These are phyloP conservation scores for Wiebesia pumilae DNA, from an alignment of 1,140 invertebrate genomes.

Conservation along the genomic window DNA sequence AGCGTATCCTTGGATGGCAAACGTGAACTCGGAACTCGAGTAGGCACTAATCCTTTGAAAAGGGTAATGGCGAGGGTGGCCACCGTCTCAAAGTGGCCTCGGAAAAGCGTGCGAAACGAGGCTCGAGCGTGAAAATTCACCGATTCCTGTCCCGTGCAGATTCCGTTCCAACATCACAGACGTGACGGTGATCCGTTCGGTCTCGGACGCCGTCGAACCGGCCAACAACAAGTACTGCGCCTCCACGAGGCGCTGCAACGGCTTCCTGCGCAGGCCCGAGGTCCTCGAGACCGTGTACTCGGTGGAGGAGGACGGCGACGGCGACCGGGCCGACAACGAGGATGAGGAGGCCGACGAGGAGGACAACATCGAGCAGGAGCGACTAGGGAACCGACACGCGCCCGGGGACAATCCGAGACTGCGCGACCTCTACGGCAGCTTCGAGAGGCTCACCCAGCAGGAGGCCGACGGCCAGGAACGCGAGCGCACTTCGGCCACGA, in stretches of 20 bases:
- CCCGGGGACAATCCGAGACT: constrained; percentile 46
- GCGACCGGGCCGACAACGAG: constrained; percentile 68
- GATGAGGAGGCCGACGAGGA: constrained; percentile 66
- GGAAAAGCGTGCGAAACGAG: not conserved
- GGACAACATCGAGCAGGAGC: constrained; percentile 53
- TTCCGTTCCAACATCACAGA: constrained; percentile 73
- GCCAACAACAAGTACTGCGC: constrained; percentile 81
- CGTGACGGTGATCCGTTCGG: constrained; percentile 85
- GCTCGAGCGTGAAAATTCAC: not conserved
- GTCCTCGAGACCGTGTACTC: constrained; percentile 90
- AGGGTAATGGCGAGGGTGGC: too few relatives aligned
- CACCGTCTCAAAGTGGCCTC: too few relatives aligned
- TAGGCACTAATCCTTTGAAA: too few relatives aligned
- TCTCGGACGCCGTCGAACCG: constrained; percentile 84
- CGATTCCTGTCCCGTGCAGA: constrained; percentile 52
- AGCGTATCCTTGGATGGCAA: too few relatives aligned
- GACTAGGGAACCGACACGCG: not conserved
- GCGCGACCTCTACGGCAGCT: constrained; percentile 72
- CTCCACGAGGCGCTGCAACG: constrained; percentile 81
- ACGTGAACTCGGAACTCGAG: too few relatives aligned
- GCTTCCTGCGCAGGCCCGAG: constrained; percentile 84
- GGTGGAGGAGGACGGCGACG: constrained; percentile 86
- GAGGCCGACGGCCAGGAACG: constrained; percentile 57
- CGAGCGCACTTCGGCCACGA: constrained; percentile 52
- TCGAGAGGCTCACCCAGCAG: constrained; percentile 72